phyloP scores from a whole-genome alignment of 2,797 vertebrate species.

The Aplochiton taeniatus region DNA sequence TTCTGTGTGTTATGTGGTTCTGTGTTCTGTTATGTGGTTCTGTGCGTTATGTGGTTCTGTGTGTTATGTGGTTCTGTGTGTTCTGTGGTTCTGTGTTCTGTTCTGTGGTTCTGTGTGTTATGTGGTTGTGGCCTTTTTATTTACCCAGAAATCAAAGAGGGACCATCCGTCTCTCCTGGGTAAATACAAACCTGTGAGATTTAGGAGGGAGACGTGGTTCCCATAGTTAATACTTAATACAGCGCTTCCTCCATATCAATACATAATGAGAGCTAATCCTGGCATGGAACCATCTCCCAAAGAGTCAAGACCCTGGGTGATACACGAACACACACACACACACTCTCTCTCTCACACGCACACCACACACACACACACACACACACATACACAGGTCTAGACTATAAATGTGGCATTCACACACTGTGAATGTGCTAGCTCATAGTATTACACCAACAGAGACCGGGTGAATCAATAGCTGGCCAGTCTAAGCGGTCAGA shows the following conservation, averaged over 20 bases:
- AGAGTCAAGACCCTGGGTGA: background rate
- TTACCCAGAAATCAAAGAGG: too few species aligned
- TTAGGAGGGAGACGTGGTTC: conserved; percentile 49
- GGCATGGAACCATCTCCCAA: conserved; percentile 35
- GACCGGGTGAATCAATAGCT: conserved; percentile 9
- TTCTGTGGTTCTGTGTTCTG: too few species aligned
- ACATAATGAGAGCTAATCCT: conserved; percentile 64
- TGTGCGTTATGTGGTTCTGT: too few species aligned
- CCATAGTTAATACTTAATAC: conserved; percentile 66
- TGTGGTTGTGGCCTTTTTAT: background rate
- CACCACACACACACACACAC: background rate
- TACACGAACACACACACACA: background rate
- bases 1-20: too few species aligned
- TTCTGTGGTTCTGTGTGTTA: conserved; percentile 17
- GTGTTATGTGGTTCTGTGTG: too few species aligned
- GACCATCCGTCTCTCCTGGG: too few species aligned
- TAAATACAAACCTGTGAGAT: background rate
- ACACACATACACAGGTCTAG: background rate
- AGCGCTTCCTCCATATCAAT: conserved; percentile 58
- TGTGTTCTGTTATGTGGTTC: too few species aligned
- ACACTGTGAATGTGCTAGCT: conserved; percentile 4
- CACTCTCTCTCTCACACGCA: background rate
- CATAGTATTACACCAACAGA: conserved; percentile 5
- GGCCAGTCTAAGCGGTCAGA: background rate
- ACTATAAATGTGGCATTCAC: conserved; percentile 5